phyloP scores from a whole-genome alignment of 2,113 vertebrate genomes.

The Myocastor coypus region DNA sequence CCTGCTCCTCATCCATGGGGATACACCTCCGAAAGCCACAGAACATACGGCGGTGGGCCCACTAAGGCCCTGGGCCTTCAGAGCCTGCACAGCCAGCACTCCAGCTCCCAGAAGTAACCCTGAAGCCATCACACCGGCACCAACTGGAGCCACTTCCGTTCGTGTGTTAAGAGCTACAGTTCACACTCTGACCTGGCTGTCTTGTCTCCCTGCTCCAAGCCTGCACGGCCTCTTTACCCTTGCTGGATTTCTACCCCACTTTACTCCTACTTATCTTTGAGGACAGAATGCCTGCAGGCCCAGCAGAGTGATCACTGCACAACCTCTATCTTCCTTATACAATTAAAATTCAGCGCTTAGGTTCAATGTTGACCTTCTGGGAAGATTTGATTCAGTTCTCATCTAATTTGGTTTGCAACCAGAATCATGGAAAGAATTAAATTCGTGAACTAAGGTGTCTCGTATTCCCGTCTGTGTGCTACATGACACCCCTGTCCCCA shows the following conservation, averaged over 20 bases:
- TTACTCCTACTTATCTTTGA: neutral
- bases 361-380: neutral
- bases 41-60: constrained; percentile 38
- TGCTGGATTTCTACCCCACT: neutral
- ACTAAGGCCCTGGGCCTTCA: constrained; percentile 44
- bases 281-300: neutral
- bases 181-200: neutral
- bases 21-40: constrained; percentile 80
- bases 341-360: neutral
- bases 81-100: constrained; percentile 61
- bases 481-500: neutral
- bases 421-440: neutral
- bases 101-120: constrained; percentile 84
- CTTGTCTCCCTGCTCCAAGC: neutral
- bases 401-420: neutral
- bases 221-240: neutral
- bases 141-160: constrained; percentile 49
- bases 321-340: neutral
- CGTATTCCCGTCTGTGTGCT: neutral
- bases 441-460: neutral
- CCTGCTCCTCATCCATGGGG: constrained; percentile 92
- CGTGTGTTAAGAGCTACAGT: neutral
- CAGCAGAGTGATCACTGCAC: neutral
- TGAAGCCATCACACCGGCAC: constrained; percentile 83
- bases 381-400: neutral